Evolutionary conservation across 2,888 invertebrate genomes (phyloP).

Genomic region (Maniola hyperantus): DNA sequence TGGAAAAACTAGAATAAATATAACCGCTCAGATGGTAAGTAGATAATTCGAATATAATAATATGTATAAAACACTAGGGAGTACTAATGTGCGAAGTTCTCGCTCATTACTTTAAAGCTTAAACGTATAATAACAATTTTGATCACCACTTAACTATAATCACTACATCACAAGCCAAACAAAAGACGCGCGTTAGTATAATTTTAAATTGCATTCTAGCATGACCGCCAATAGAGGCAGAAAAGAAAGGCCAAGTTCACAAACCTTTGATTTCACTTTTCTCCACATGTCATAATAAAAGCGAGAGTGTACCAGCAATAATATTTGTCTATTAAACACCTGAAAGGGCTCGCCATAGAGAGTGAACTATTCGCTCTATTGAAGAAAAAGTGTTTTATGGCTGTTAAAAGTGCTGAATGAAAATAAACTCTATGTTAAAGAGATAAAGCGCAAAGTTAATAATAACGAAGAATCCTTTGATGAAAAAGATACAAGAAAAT

Average conservation of each 20-base stretch:
- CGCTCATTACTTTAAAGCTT: slow-evolving; percentile 11
- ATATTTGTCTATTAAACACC: slow-evolving; percentile 45
- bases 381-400: slow-evolving; percentile 38
- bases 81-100: not conserved
- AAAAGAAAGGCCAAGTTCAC: slow-evolving; percentile 43
- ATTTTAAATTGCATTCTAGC: slow-evolving; percentile 27
- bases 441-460: slow-evolving; percentile 28
- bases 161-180: slow-evolving; percentile 11
- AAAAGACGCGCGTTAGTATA: slow-evolving; percentile 6
- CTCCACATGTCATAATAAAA: slow-evolving; percentile 46
- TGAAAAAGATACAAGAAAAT: slow-evolving; percentile 23
- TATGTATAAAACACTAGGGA: not conserved
- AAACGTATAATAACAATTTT: slow-evolving; percentile 11
- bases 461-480: slow-evolving; percentile 5
- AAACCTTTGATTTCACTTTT: slow-evolving; percentile 45
- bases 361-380: slow-evolving; percentile 36
- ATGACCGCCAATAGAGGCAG: slow-evolving; percentile 27
- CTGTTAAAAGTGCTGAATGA: slow-evolving; percentile 22
- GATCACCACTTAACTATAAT: slow-evolving; percentile 3
- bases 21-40: not conserved
- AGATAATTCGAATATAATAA: slow-evolving; percentile 1
- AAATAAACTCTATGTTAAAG: slow-evolving; percentile 28
- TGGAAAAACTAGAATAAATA: too few relatives aligned
- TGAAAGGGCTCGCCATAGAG: slow-evolving; percentile 38
- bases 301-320: slow-evolving; percentile 45